These are phyloP conservation scores for Ichneumon xanthorius DNA, from an alignment of 2,888 invertebrate genomes.

Conservation along the genomic window DNA sequence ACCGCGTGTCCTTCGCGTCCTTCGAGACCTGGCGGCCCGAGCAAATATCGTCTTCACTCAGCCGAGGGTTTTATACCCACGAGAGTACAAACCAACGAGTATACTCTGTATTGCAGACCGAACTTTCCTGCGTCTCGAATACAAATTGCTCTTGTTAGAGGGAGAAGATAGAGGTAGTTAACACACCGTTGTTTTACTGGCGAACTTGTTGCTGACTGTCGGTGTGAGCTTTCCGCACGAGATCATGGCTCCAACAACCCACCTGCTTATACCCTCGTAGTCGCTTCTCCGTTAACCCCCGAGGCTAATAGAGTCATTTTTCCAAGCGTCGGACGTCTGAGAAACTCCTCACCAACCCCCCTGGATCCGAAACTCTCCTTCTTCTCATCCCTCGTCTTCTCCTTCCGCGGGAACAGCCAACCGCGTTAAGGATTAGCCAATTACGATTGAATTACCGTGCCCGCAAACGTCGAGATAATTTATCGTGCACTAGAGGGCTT, in stretches of 20 bases:
- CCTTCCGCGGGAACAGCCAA: slow-evolving; percentile 63
- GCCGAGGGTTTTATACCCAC: slow-evolving; percentile 28
- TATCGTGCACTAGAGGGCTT: slow-evolving; percentile 35
- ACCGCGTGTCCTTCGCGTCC: slow-evolving; percentile 47
- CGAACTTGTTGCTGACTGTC: slow-evolving; percentile 79
- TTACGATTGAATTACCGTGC: slow-evolving; percentile 83
- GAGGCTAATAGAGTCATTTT: slow-evolving; percentile 84
- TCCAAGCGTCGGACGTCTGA: slow-evolving; percentile 74
- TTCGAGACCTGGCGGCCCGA: slow-evolving; percentile 31
- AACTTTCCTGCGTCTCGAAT: slow-evolving; percentile 70
- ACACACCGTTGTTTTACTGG: slow-evolving; percentile 80
- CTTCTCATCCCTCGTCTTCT: slow-evolving; percentile 24
- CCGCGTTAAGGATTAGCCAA: slow-evolving; percentile 83
- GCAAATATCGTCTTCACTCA: slow-evolving; percentile 51
- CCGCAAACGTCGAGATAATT: slow-evolving; percentile 62
- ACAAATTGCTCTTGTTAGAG: slow-evolving; percentile 82
- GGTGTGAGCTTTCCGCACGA: slow-evolving; percentile 31
- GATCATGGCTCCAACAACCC: not conserved
- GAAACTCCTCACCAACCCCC: slow-evolving; percentile 29
- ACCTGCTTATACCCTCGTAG: slow-evolving; percentile 25
- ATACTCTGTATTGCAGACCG: slow-evolving; percentile 22
- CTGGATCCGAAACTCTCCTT: slow-evolving; percentile 16
- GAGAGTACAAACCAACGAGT: slow-evolving; percentile 39
- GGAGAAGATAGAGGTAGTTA: slow-evolving; percentile 75
- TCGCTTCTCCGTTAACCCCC: slow-evolving; percentile 64